Evolutionary conservation across 1,140 invertebrate species (phyloP).

Genomic region (Maconellicoccus hirsutus): DNA sequence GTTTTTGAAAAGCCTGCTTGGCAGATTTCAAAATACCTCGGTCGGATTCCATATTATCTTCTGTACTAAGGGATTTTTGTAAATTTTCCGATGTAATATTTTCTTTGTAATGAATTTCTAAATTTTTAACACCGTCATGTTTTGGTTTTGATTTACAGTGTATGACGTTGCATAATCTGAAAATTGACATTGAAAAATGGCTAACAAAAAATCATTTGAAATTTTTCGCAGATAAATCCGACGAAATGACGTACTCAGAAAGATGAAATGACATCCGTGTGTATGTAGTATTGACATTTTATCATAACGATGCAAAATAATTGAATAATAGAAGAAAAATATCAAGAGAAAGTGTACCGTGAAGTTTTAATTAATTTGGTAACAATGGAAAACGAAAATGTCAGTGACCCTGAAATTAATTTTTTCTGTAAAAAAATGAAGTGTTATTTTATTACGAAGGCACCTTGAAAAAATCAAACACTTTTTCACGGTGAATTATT

Average conservation of each 20-base stretch:
- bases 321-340: not conserved
- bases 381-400: not conserved
- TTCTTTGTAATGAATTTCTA: not conserved
- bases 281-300: not conserved
- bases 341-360: not conserved
- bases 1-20: conserved; percentile 51
- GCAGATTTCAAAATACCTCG: conserved; percentile 43
- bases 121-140: conserved; percentile 3
- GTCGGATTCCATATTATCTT: not conserved
- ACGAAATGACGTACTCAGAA: too few relatives aligned
- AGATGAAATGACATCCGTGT: too few relatives aligned
- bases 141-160: not conserved
- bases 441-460: not conserved
- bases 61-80: not conserved
- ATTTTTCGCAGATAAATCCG: too few relatives aligned
- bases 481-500: not conserved
- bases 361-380: not conserved
- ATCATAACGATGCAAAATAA: not conserved
- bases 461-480: not conserved
- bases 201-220: too few relatives aligned
- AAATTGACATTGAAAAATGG: not conserved
- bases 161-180: conserved; percentile 1
- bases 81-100: not conserved
- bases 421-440: not conserved
- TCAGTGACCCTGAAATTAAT: not conserved